Conservation (phyloP, 1,140 invertebrate genomes). For the Listronotus oregonensis region DNA sequence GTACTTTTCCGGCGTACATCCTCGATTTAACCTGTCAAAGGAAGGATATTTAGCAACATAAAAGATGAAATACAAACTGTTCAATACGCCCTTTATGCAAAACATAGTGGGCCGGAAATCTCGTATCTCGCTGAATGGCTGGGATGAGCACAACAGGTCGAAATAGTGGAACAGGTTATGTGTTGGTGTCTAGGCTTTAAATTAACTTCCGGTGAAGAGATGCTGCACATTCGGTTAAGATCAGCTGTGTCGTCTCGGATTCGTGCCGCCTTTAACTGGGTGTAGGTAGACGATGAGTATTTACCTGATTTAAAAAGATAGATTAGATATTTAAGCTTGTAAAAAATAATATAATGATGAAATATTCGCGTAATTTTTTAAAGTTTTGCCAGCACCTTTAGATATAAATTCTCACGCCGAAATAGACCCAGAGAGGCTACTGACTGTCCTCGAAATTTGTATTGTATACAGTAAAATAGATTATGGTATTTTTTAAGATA, state of each 20-base stretch:
- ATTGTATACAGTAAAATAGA: too few relatives aligned
- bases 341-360: too few relatives aligned
- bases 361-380: too few relatives aligned
- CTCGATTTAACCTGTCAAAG: slow-evolving; percentile 11
- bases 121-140: slow-evolving; percentile 16
- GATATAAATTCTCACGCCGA: too few relatives aligned
- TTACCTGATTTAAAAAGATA: slow-evolving; percentile 12
- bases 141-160: slow-evolving; percentile 29
- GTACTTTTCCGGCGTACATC: slow-evolving; percentile 9
- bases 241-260: slow-evolving; percentile 27
- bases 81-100: slow-evolving; percentile 19
- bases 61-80: slow-evolving; percentile 6
- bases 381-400: too few relatives aligned
- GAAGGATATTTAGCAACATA: slow-evolving; percentile 8
- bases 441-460: too few relatives aligned
- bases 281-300: slow-evolving; percentile 18
- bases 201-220: slow-evolving; percentile 18
- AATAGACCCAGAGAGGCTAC: too few relatives aligned
- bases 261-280: slow-evolving; percentile 21
- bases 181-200: slow-evolving; percentile 26
- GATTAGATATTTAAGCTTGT: background rate
- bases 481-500: too few relatives aligned
- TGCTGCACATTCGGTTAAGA: slow-evolving; percentile 18
- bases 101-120: slow-evolving; percentile 25
- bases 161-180: slow-evolving; percentile 27